Percentiles rank a stretch among this genome's conserved stretches.
Conservation (phyloP, 2,888 invertebrate genomes). For the Lomographa bimaculata region DNA sequence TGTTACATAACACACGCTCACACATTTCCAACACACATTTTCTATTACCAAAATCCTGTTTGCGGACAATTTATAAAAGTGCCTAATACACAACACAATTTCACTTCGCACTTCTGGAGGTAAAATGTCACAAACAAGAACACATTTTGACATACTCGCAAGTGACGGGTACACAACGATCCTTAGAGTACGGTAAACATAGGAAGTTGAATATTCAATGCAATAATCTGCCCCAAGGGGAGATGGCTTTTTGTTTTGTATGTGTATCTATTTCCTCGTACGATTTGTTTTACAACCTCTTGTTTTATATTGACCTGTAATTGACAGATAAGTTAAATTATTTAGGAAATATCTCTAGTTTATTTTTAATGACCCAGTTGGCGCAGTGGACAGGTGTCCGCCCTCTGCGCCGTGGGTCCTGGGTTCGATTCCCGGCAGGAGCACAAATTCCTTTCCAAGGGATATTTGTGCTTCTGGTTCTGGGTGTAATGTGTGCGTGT, state of each 20-base stretch:
- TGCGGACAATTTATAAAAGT: conserved; percentile 28
- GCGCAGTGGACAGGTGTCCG: too few species aligned
- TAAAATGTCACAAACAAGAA: conserved; percentile 32
- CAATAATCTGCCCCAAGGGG: conserved; percentile 22
- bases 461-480: too few species aligned
- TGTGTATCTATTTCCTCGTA: neutral
- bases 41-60: conserved; percentile 15
- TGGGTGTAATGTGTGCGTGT: too few species aligned
- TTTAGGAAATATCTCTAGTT: too few species aligned
- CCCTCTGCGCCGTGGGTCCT: too few species aligned
- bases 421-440: too few species aligned
- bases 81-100: conserved; percentile 30
- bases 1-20: neutral
- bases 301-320: too few species aligned
- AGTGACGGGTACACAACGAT: conserved; percentile 26
- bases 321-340: too few species aligned
- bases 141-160: conserved; percentile 25
- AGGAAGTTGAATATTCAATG: conserved; percentile 31
- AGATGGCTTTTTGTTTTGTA: conserved; percentile 21
- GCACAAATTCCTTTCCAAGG: too few species aligned
- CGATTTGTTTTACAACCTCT: neutral
- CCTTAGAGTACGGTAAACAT: conserved; percentile 28
- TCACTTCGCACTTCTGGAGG: conserved; percentile 27
- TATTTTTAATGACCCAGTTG: too few species aligned
- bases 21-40: conserved; percentile 8